phyloP scores from a whole-genome alignment of 2,113 vertebrate species.

The Mormyrus lacerda region DNA sequence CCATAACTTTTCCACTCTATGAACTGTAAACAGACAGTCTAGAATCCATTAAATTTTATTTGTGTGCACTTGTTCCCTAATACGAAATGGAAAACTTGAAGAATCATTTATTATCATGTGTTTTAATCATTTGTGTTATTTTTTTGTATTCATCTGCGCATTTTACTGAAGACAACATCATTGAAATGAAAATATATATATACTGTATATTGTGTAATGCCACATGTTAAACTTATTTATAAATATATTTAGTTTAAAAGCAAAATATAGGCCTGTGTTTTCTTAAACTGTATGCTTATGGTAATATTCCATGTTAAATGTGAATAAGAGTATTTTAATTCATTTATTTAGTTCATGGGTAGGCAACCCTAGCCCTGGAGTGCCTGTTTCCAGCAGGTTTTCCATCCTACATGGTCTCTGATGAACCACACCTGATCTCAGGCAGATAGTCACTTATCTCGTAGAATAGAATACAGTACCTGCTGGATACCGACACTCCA shows the following conservation, averaged over 20 bases:
- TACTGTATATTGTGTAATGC: neutral
- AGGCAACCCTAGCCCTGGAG: neutral
- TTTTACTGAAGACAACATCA: neutral
- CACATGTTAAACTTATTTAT: neutral
- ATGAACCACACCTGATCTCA: neutral
- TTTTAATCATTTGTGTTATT: neutral
- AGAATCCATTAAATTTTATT: neutral
- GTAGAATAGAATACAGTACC: too few relatives aligned
- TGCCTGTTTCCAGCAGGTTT: neutral
- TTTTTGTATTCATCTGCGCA: neutral
- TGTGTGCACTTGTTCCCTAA: neutral
- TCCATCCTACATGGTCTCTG: neutral
- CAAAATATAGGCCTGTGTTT: neutral
- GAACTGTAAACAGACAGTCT: neutral
- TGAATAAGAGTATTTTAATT: neutral
- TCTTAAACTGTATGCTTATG: neutral
- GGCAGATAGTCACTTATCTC: neutral
- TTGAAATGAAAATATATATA: neutral
- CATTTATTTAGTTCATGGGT: neutral
- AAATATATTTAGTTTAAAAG: neutral
- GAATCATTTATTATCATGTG: neutral
- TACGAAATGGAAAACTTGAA: neutral
- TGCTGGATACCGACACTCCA: neutral
- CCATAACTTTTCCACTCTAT: neutral
- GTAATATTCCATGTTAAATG: neutral